Evolutionary conservation across 2,113 vertebrate species (phyloP).

Genomic region (Erpornis zantholeuca): DNA sequence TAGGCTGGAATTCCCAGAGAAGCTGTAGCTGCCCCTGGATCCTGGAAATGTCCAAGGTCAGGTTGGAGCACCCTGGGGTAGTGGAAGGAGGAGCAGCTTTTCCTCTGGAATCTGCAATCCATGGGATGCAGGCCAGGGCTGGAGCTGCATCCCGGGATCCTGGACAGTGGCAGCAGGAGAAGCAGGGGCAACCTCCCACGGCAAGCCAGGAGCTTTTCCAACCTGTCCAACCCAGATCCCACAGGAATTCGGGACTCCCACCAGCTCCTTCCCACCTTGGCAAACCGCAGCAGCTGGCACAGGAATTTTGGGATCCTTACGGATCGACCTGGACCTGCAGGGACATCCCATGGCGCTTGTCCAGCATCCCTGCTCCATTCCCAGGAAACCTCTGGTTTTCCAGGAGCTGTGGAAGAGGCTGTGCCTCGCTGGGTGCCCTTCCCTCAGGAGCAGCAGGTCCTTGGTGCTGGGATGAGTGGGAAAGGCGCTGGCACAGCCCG

Average conservation of each 20-base stretch:
- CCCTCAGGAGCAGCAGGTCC: not conserved
- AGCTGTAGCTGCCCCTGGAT: not conserved
- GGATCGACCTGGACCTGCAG: rapidly evolving
- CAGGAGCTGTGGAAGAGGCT: not conserved
- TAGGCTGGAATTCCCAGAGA: not conserved
- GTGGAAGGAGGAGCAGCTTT: not conserved
- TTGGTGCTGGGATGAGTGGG: not conserved
- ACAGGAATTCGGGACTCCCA: not conserved
- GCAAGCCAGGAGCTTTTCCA: not conserved
- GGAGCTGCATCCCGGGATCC: not conserved
- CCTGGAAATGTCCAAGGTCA: not conserved
- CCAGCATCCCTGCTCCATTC: not conserved
- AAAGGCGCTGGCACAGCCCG: not conserved
- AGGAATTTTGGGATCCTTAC: rapidly evolving
- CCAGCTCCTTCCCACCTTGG: not conserved
- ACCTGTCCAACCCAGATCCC: not conserved
- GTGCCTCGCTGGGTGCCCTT: not conserved
- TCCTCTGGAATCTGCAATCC: not conserved
- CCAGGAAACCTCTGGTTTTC: rapidly evolving
- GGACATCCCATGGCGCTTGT: rapidly evolving
- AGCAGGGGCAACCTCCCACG: not conserved
- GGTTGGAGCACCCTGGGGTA: not conserved
- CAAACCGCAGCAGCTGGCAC: not conserved
- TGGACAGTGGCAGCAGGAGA: not conserved
- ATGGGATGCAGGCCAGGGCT: not conserved